These are phyloP conservation scores for Anolis sagrei DNA, from an alignment of 2,113 vertebrate species.

Conservation along the genomic window DNA sequence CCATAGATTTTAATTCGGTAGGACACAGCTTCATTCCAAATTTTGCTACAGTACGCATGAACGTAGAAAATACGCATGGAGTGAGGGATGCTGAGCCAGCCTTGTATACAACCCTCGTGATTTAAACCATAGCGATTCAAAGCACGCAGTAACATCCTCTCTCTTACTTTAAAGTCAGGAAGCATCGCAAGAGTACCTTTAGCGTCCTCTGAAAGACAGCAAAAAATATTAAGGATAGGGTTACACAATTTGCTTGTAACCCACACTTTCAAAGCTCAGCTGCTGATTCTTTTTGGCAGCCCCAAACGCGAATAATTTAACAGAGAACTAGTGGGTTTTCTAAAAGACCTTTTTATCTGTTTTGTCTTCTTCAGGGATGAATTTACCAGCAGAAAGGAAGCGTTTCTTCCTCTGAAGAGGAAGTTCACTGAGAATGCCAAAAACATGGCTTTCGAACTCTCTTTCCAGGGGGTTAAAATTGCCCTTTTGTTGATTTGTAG, in stretches of 20 bases:
- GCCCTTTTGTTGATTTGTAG: no score
- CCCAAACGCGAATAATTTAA: neutral
- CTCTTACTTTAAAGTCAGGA: constrained; percentile 89
- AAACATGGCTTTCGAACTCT: no score
- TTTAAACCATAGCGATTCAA: constrained; percentile 88
- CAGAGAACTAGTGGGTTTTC: neutral
- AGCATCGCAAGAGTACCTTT: constrained; percentile 87
- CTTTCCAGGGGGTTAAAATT: no score
- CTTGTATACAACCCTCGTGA: constrained; percentile 83
- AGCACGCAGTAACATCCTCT: constrained; percentile 88
- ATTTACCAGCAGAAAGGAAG: no score
- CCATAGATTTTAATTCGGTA: constrained; percentile 84
- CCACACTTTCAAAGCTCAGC: neutral
- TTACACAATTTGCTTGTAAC: neutral
- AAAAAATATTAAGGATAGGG: constrained; percentile 10
- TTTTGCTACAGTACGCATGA: constrained; percentile 93
- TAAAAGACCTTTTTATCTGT: neutral
- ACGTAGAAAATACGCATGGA: constrained; percentile 90
- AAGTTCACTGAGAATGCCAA: no score
- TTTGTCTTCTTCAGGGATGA: no score
- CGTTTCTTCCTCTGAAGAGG: no score
- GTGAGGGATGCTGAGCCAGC: constrained; percentile 92
- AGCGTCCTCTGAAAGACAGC: constrained; percentile 81
- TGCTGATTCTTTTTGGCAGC: neutral
- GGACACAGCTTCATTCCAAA: constrained; percentile 90